Conservation (phyloP, 2,888 invertebrate species). For the Hirtodrosophila confusa region DNA sequence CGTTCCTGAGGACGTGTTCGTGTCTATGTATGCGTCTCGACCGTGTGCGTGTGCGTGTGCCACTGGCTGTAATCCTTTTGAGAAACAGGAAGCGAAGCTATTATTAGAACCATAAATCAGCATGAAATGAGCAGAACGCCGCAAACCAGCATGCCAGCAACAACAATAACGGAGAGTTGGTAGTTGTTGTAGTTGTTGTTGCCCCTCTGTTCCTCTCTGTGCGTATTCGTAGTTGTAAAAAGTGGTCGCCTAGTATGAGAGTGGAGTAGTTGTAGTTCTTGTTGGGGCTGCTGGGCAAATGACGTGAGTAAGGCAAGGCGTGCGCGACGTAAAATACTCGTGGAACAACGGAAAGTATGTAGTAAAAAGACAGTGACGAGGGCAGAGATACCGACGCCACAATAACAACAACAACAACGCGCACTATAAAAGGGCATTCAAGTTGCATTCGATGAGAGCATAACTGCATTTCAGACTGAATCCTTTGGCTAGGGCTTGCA, state of each 20-base stretch:
- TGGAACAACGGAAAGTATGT: constrained; percentile 60
- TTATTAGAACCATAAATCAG: constrained; percentile 83
- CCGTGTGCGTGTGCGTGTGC: constrained; percentile 33
- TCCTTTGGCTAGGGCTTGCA: constrained; percentile 14
- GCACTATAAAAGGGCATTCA: constrained; percentile 50
- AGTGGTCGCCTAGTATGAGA: constrained; percentile 46
- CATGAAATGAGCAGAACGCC: constrained; percentile 82
- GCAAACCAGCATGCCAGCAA: constrained; percentile 47
- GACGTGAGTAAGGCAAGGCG: constrained; percentile 68
- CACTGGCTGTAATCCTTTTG: constrained; percentile 64
- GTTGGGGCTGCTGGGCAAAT: constrained; percentile 38
- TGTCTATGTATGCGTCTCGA: constrained; percentile 31
- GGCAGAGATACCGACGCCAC: constrained; percentile 49
- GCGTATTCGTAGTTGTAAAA: constrained; percentile 62
- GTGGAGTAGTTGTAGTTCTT: constrained; percentile 47
- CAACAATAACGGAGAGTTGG: constrained; percentile 23
- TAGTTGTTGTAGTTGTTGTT: constrained; percentile 27
- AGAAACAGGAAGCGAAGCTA: constrained; percentile 77
- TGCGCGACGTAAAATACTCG: constrained; percentile 56
- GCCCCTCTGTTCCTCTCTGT: constrained; percentile 53
- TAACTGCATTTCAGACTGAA: constrained; percentile 45
- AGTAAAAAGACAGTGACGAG: constrained; percentile 56
- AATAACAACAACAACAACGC: constrained; percentile 33
- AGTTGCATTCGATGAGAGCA: constrained; percentile 48
- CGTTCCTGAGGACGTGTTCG: constrained; percentile 38